phyloP scores from a whole-genome alignment of 2,113 vertebrate genomes.

The Bucco capensis region DNA sequence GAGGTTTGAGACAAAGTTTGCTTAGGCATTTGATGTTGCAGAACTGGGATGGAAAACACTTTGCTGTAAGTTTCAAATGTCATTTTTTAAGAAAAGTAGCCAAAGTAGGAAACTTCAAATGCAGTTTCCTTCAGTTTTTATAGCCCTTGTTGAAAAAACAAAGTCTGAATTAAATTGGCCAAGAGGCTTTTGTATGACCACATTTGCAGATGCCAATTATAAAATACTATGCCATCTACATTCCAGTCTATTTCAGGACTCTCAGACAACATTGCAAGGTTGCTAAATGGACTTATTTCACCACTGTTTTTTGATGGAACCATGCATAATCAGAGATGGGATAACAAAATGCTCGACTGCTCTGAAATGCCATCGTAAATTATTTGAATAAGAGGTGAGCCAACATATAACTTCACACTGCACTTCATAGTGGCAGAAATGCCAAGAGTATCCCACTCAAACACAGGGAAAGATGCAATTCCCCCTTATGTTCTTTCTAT shows the following conservation, averaged over 20 bases:
- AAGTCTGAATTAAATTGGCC: not conserved
- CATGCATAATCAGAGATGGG: not conserved
- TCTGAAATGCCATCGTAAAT: conserved; percentile 11
- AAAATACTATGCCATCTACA: not conserved
- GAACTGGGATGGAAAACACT: not conserved
- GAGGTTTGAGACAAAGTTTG: not conserved
- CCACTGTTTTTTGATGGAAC: not conserved
- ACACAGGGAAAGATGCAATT: conserved; percentile 31
- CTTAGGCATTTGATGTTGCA: not conserved
- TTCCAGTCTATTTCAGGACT: conserved; percentile 2
- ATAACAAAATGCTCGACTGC: not conserved
- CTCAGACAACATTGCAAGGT: not conserved
- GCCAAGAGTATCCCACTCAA: conserved; percentile 25
- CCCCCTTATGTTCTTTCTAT: conserved; percentile 43
- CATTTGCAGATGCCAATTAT: not conserved
- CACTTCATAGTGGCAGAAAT: conserved; percentile 46
- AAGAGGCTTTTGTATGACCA: not conserved
- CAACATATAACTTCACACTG: not conserved
- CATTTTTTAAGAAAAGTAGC: not conserved
- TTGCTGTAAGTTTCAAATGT: not conserved
- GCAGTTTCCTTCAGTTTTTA: not conserved
- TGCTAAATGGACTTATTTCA: not conserved
- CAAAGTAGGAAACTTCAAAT: not conserved
- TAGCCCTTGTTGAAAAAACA: not conserved
- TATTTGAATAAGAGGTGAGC: conserved; percentile 5